A percentile compares a stretch with the other conserved stretches of the same genome.
These are phyloP conservation scores for Lipophrys pholis DNA, from an alignment of 2,113 vertebrate species.

Conservation along the genomic window DNA sequence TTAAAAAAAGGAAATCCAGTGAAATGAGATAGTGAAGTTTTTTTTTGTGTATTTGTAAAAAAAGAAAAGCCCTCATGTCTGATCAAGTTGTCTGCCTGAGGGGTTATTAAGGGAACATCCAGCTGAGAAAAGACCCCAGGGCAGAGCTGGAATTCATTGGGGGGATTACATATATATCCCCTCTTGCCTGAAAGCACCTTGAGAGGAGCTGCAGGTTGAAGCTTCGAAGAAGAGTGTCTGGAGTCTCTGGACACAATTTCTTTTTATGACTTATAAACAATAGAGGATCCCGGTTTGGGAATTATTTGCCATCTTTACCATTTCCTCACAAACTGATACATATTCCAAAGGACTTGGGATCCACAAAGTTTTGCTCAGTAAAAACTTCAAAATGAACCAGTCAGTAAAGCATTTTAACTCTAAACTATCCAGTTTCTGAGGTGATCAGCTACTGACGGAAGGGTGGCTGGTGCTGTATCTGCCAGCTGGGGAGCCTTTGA, in stretches of 20 bases:
- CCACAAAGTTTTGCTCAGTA: too few species aligned
- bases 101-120: slow-evolving; percentile 4
- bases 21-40: not conserved
- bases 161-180: slow-evolving; percentile 19
- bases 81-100: slow-evolving; percentile 3
- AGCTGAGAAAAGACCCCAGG: not conserved
- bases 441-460: slow-evolving; percentile 7
- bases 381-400: too few species aligned
- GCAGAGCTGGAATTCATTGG: not conserved
- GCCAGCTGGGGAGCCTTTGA: slow-evolving; percentile 38
- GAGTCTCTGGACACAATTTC: too few species aligned
- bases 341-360: too few species aligned
- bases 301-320: too few species aligned
- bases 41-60: not conserved
- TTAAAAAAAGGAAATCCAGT: not conserved
- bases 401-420: too few species aligned
- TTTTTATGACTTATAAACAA: too few species aligned
- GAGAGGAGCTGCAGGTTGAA: not conserved
- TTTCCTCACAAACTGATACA: too few species aligned
- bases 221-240: not conserved
- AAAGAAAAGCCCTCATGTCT: not conserved
- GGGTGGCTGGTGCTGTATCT: slow-evolving; percentile 14
- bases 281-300: too few species aligned
- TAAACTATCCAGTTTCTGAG: too few species aligned
- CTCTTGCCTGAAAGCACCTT: slow-evolving; percentile 20